phyloP scores from a whole-genome alignment of 2,888 invertebrate genomes.

The Xanthorhoe designata region DNA sequence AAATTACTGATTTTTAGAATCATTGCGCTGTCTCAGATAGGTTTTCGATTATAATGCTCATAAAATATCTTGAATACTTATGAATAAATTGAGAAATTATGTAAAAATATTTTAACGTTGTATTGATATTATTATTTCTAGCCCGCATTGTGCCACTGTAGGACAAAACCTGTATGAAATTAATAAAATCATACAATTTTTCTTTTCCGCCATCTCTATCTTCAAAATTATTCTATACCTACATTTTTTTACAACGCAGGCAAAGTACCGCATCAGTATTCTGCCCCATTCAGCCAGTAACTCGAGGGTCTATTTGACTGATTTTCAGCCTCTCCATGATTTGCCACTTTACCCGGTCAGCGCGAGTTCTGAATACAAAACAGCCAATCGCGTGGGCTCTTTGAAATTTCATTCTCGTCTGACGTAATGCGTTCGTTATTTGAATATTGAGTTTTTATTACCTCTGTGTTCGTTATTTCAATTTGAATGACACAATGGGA shows the following conservation, averaged over 20 bases:
- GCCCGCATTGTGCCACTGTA: no score
- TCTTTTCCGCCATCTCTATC: neutral
- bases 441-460: slow-evolving; percentile 73
- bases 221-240: neutral
- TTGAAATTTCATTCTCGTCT: slow-evolving; percentile 80
- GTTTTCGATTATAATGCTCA: no score
- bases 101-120: no score
- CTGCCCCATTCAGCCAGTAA: slow-evolving; percentile 67
- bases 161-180: no score
- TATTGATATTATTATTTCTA: neutral
- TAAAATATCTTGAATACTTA: no score
- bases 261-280: slow-evolving; percentile 64
- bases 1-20: no score
- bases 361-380: slow-evolving; percentile 73
- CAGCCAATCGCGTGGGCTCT: slow-evolving; percentile 68
- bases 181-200: neutral
- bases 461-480: slow-evolving; percentile 49
- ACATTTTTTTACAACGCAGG: slow-evolving; percentile 41
- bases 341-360: slow-evolving; percentile 85
- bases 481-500: slow-evolving; percentile 40
- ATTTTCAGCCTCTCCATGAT: slow-evolving; percentile 84
- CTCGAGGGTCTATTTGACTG: slow-evolving; percentile 84
- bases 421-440: slow-evolving; percentile 71
- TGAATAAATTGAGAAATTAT: no score
- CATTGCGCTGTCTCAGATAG: no score